Evolutionary conservation across 2,888 invertebrate species (phyloP).

Genomic region (Gasteruption jaculator): DNA sequence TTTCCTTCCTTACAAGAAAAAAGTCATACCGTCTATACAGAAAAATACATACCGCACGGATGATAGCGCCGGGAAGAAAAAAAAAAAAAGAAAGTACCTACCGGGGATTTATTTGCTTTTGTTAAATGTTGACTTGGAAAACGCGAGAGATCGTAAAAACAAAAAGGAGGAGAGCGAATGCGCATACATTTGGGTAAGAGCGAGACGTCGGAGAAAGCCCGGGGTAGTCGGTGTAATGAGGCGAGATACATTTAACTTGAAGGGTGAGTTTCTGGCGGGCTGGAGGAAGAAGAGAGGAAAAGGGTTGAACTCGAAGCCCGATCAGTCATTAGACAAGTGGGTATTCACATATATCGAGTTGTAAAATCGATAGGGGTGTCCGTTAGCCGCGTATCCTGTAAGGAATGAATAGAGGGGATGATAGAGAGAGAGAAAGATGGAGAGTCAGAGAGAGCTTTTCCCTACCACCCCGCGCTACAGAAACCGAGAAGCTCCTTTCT

Average conservation of each 20-base stretch:
- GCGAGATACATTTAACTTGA: conserved; percentile 38
- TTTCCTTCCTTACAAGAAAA: too few relatives aligned
- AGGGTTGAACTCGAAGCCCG: conserved; percentile 49
- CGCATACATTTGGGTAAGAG: conserved; percentile 34
- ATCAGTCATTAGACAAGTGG: conserved; percentile 53
- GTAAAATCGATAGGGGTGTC: conserved; percentile 53
- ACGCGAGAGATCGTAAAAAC: conserved; percentile 19
- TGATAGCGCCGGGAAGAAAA: too few relatives aligned
- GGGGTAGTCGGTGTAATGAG: conserved; percentile 43
- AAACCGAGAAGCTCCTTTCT: conserved; percentile 27
- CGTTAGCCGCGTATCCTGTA: conserved; percentile 50
- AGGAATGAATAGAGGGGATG: conserved; percentile 35
- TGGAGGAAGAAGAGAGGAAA: conserved; percentile 28
- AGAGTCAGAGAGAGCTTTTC: conserved; percentile 23
- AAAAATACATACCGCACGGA: too few relatives aligned
- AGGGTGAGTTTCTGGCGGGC: conserved; percentile 22
- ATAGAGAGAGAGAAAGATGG: conserved; percentile 23
- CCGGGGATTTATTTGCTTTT: too few relatives aligned
- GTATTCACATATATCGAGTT: conserved; percentile 52
- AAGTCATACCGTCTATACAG: too few relatives aligned
- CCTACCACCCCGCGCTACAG: conserved; percentile 22
- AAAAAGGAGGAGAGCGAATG: conserved; percentile 14
- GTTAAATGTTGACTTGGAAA: conserved; percentile 16
- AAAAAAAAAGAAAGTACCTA: too few relatives aligned
- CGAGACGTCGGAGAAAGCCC: conserved; percentile 36